Percentiles rank a stretch among this genome's conserved stretches.
Evolutionary conservation across 2,797 vertebrate genomes (phyloP).

Genomic region (Anolis apletophallus): DNA sequence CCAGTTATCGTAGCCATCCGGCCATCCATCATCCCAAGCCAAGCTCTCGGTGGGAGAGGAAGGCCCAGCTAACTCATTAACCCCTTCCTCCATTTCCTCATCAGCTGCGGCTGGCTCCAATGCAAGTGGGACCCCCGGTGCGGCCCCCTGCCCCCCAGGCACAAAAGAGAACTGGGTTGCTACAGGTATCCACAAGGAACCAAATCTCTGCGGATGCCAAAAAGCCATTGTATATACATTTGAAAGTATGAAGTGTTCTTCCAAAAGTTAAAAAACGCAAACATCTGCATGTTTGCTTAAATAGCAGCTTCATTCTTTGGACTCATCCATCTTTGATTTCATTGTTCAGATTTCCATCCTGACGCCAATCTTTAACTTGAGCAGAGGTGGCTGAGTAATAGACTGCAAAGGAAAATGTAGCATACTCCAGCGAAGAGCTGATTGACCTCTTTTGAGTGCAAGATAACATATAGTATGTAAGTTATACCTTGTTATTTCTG

Average conservation of each 20-base stretch:
- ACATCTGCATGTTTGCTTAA: background rate
- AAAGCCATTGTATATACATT: background rate
- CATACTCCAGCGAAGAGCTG: rapidly evolving
- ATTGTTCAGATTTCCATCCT: rapidly evolving
- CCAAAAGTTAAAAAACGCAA: background rate
- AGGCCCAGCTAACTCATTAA: no score
- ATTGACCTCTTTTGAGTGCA: background rate
- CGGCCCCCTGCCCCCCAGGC: no score
- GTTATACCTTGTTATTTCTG: conserved; percentile 25
- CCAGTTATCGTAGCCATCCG: no score
- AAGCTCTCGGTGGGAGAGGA: no score
- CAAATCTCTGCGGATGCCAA: no score
- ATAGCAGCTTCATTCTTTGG: background rate
- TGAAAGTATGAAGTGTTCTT: background rate
- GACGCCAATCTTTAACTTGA: rapidly evolving
- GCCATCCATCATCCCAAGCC: no score
- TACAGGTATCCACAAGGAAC: no score
- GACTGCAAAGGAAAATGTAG: background rate
- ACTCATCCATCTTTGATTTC: background rate
- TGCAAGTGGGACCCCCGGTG: no score
- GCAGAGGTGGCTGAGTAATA: rapidly evolving
- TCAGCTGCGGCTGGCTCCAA: no score
- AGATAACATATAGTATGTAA: background rate
- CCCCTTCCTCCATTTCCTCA: no score
- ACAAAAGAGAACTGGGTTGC: no score